Evolutionary conservation across 2,888 invertebrate species (phyloP).

Genomic region (Chrysodeixis includens): DNA sequence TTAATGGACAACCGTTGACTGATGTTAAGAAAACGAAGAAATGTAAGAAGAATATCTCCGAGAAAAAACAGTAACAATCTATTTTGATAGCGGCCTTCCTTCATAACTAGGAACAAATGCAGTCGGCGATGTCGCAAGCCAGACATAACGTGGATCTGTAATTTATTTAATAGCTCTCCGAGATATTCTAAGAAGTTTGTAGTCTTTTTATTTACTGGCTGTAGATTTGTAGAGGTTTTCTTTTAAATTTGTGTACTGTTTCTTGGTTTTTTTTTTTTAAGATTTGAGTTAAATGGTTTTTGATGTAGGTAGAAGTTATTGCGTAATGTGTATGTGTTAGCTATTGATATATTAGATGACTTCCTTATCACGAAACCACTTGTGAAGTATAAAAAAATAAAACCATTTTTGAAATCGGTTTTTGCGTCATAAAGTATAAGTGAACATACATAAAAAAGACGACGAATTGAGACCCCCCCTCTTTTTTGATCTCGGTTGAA

Average conservation of each 20-base stretch:
- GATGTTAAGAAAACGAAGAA: conserved; percentile 32
- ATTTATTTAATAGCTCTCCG: conserved; percentile 6
- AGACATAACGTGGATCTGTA: conserved; percentile 58
- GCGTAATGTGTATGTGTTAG: too few species aligned
- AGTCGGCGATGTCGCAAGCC: conserved; percentile 58
- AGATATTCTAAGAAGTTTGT: conserved; percentile 1
- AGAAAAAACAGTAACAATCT: conserved; percentile 62
- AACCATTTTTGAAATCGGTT: too few species aligned
- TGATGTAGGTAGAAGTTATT: too few species aligned
- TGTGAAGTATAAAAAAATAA: too few species aligned
- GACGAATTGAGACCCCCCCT: too few species aligned
- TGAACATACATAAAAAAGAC: too few species aligned
- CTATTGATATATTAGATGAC: too few species aligned
- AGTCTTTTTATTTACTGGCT: neutral
- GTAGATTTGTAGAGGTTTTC: neutral
- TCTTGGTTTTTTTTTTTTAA: neutral
- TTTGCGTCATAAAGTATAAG: too few species aligned
- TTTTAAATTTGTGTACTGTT: neutral
- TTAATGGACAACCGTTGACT: conserved; percentile 22
- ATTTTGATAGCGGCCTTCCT: conserved; percentile 64
- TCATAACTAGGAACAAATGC: conserved; percentile 69
- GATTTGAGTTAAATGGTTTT: too few species aligned
- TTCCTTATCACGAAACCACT: too few species aligned
- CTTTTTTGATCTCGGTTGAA: too few species aligned
- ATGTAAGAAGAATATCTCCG: conserved; percentile 41